Conservation (phyloP, 2,113 vertebrate species). For the Psammodynastes pulverulentus region DNA sequence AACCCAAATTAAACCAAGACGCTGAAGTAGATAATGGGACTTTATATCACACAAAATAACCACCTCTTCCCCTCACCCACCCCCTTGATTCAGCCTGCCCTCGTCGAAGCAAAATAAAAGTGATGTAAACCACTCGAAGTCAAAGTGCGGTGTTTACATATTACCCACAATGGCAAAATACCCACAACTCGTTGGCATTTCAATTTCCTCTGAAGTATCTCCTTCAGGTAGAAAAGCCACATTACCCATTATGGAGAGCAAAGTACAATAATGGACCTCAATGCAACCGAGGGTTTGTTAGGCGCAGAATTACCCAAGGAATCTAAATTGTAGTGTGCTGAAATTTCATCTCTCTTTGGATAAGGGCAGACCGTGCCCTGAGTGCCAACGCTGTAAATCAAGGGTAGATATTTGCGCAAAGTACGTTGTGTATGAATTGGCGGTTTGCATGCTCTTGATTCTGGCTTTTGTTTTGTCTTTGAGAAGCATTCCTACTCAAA, state of each 20-base stretch:
- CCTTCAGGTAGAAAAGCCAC: not conserved
- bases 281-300: no score
- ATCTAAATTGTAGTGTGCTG: not conserved
- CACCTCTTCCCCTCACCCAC: not conserved
- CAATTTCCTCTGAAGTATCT: slow-evolving; percentile 14
- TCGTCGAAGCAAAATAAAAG: not conserved
- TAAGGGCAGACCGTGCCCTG: not conserved
- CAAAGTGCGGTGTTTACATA: slow-evolving; percentile 1
- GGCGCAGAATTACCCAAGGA: no score
- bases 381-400: not conserved
- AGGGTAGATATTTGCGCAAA: not conserved
- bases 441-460: not conserved
- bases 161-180: slow-evolving; percentile 9
- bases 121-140: not conserved
- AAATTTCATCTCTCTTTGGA: not conserved
- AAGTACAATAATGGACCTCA: not conserved
- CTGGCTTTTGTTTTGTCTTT: not conserved
- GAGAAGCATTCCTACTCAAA: not conserved
- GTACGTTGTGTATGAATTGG: not conserved
- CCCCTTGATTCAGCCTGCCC: not conserved
- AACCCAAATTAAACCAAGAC: not conserved
- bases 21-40: not conserved
- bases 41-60: not conserved
- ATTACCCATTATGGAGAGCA: not conserved
- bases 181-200: not conserved